These are phyloP conservation scores for Temnothorax unifasciatus DNA, from an alignment of 2,888 invertebrate species.

Conservation along the genomic window DNA sequence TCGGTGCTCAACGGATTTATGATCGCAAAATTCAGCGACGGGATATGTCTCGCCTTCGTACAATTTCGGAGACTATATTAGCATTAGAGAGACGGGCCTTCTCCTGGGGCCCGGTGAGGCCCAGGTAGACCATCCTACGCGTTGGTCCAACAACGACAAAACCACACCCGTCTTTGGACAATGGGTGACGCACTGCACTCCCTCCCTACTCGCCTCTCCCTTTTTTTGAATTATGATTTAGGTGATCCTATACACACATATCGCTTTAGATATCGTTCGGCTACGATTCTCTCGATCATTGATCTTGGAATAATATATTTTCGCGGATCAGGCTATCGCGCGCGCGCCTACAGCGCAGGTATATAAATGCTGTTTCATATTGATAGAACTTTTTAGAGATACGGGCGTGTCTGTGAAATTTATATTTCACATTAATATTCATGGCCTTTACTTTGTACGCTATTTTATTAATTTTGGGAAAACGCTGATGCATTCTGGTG, in stretches of 20 bases:
- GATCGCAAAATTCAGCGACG: conserved; percentile 70
- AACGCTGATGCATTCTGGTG: conserved; percentile 3
- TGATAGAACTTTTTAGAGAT: conserved; percentile 40
- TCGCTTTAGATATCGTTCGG: conserved; percentile 79
- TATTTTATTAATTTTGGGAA: conserved; percentile 42
- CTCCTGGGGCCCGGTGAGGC: conserved; percentile 66
- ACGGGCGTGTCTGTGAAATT: conserved; percentile 31
- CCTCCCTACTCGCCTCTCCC: conserved; percentile 71
- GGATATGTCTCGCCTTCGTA: conserved; percentile 75
- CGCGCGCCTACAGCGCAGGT: conserved; percentile 59
- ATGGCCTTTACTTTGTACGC: conserved; percentile 19
- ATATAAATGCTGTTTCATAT: conserved; percentile 23
- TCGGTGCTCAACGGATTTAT: conserved; percentile 70
- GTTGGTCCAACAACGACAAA: conserved; percentile 81
- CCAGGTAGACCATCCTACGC: conserved; percentile 84
- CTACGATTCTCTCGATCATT: conserved; percentile 70
- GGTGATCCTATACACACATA: conserved; percentile 69
- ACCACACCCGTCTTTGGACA: conserved; percentile 83
- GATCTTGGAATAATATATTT: conserved; percentile 56
- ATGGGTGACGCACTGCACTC: conserved; percentile 82
- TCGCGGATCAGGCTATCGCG: conserved; percentile 55
- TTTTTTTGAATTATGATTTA: conserved; percentile 81
- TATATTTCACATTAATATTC: conserved; percentile 41
- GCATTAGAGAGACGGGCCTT: conserved; percentile 75
- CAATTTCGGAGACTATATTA: conserved; percentile 78